Evolutionary conservation across 2,113 vertebrate genomes (phyloP).

Genomic region (Pardalotus punctatus): DNA sequence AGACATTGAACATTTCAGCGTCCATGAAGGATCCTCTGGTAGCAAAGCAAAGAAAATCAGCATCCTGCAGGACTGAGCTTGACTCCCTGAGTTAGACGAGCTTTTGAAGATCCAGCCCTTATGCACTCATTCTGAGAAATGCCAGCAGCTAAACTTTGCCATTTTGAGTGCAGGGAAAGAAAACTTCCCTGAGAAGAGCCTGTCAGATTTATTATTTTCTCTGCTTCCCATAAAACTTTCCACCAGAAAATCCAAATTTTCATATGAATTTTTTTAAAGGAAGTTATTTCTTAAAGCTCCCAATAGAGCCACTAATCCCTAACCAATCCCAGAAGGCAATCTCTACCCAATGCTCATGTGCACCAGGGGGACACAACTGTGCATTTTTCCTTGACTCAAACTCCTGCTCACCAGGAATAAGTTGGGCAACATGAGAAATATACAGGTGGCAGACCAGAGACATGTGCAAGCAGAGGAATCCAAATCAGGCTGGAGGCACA

Average conservation of each 20-base stretch:
- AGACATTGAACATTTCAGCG: background rate
- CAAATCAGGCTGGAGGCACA: background rate
- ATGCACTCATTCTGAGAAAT: background rate
- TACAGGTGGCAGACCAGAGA: background rate
- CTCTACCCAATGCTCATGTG: background rate
- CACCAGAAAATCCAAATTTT: background rate
- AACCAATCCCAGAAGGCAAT: background rate
- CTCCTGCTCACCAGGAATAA: background rate
- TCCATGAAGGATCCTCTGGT: background rate
- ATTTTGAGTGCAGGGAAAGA: background rate
- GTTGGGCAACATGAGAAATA: background rate
- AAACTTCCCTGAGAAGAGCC: background rate
- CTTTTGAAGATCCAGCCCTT: background rate
- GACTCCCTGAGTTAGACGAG: background rate
- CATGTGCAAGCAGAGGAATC: background rate
- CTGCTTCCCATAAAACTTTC: background rate
- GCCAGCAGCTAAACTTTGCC: background rate
- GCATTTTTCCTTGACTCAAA: background rate
- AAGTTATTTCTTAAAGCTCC: background rate
- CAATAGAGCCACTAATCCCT: background rate
- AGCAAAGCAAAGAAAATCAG: background rate
- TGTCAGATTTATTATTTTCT: background rate
- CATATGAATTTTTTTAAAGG: background rate
- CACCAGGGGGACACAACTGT: background rate
- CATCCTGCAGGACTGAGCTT: background rate